Evolutionary conservation across 2,888 invertebrate species (phyloP).

Genomic region (Troides oblongomaculatus): DNA sequence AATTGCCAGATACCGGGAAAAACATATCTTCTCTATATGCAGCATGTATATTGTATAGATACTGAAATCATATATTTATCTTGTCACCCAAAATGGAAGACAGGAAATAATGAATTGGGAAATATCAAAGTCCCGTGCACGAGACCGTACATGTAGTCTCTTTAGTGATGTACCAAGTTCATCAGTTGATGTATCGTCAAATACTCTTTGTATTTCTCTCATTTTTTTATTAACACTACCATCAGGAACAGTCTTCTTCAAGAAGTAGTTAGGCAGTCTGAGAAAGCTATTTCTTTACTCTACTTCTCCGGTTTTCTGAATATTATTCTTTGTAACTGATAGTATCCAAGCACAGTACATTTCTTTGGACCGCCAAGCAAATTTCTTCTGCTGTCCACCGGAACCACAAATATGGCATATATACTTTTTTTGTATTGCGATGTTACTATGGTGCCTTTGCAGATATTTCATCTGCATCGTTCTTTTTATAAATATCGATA

Average conservation of each 20-base stretch:
- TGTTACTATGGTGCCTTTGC: neutral
- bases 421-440: neutral
- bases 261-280: too few species aligned
- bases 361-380: too few species aligned
- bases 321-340: too few species aligned
- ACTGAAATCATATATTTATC: slow-evolving; percentile 6
- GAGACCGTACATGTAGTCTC: slow-evolving; percentile 2
- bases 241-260: too few species aligned
- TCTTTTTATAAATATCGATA: slow-evolving; percentile 3
- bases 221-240: too few species aligned
- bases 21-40: neutral
- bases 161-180: slow-evolving; percentile 6
- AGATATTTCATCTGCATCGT: neutral
- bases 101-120: slow-evolving; percentile 23
- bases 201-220: too few species aligned
- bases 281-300: too few species aligned
- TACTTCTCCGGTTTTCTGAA: too few species aligned
- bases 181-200: neutral
- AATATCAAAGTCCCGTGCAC: slow-evolving; percentile 8
- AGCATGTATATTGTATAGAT: neutral
- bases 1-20: neutral
- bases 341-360: too few species aligned
- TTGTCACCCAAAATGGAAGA: slow-evolving; percentile 18
- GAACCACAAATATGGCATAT: too few species aligned
- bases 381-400: too few species aligned